These are phyloP conservation scores for Sebastes nivosus DNA, from an alignment of 2,797 vertebrate genomes.

Conservation along the genomic window DNA sequence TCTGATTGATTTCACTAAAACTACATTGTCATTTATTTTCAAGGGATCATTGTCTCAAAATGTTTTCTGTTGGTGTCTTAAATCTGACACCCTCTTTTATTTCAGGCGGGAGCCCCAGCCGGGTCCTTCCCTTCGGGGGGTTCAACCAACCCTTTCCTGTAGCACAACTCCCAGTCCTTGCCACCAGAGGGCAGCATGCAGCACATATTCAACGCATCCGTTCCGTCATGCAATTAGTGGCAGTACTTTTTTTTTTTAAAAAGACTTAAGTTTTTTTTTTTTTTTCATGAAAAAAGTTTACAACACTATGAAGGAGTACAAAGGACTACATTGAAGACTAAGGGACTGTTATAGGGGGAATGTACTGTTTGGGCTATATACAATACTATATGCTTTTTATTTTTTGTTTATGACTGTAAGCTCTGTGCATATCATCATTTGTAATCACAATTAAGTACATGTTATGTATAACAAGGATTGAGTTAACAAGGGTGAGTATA, in stretches of 20 bases:
- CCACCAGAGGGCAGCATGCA: conserved; percentile 86
- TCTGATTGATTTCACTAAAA: not conserved
- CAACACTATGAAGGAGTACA: conserved; percentile 78
- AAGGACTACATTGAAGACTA: conserved; percentile 69
- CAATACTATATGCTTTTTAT: conserved; percentile 69
- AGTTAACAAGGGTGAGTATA: conserved; percentile 84
- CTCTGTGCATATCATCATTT: conserved; percentile 98
- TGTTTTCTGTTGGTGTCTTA: not conserved
- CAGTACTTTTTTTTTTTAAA: conserved; percentile 80
- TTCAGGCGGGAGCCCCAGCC: conserved; percentile 90
- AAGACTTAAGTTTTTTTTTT: conserved; percentile 59
- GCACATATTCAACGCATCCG: conserved; percentile 91
- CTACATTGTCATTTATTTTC: not conserved
- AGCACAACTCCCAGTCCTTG: conserved; percentile 81
- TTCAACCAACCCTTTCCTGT: conserved; percentile 98
- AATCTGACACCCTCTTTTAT: not conserved
- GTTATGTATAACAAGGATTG: conserved; percentile 88
- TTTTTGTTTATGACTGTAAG: conserved; percentile 93
- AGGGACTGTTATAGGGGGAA: conserved; percentile 62
- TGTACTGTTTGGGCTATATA: conserved; percentile 74
- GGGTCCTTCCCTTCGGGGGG: conserved; percentile 91
- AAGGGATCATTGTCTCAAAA: not conserved
- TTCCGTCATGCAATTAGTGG: conserved; percentile 89
- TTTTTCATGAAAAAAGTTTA: conserved; percentile 71
- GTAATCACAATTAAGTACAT: conserved; percentile 91